Evolutionary conservation across 2,113 vertebrate genomes (phyloP).

Genomic region (Melozone crissalis): DNA sequence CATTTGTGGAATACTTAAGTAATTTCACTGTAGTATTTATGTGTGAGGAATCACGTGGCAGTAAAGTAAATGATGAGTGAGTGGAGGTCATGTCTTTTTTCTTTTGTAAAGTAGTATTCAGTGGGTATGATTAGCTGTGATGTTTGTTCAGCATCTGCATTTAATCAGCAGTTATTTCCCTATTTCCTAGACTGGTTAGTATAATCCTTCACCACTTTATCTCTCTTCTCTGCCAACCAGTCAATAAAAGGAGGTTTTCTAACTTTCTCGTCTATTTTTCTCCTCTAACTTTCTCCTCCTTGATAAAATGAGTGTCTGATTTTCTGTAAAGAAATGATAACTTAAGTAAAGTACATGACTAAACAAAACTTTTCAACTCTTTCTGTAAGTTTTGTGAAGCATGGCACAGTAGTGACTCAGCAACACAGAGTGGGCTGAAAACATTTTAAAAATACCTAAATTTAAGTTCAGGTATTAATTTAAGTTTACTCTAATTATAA

Average conservation of each 20-base stretch:
- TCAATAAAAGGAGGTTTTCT: conserved; percentile 40
- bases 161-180: conserved; percentile 68
- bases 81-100: conserved; percentile 18
- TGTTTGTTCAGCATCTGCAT: conserved; percentile 71
- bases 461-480: background rate
- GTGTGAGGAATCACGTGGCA: background rate
- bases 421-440: background rate
- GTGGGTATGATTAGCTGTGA: conserved; percentile 54
- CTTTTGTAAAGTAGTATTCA: conserved; percentile 28
- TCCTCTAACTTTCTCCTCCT: conserved; percentile 4
- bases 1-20: conserved; percentile 38
- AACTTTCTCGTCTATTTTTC: background rate
- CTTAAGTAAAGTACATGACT: background rate
- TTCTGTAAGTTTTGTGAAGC: background rate
- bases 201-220: conserved; percentile 53
- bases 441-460: background rate
- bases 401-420: background rate
- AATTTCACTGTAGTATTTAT: conserved; percentile 10
- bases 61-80: background rate
- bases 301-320: conserved; percentile 35
- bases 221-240: conserved; percentile 28
- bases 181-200: conserved; percentile 67
- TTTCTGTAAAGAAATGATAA: conserved; percentile 47
- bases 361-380: background rate
- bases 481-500: background rate